These are phyloP conservation scores for Aphelenchoides bicaudatus DNA, from an alignment of 2,888 invertebrate species.

Conservation along the genomic window DNA sequence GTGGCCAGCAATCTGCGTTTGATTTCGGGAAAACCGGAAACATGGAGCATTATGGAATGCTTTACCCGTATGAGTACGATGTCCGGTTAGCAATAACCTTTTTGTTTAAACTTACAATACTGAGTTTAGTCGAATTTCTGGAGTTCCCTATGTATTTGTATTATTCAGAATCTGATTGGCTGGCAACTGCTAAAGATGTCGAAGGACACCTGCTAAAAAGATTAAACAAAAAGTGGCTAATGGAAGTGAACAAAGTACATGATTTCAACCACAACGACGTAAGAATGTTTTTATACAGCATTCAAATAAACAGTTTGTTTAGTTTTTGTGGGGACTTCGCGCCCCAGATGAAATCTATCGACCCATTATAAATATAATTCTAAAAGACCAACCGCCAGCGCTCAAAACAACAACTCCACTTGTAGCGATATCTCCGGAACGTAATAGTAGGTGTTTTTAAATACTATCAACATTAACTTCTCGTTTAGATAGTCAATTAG, in stretches of 20 bases:
- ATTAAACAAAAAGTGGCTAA: slow-evolving; percentile 14
- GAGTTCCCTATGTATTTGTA: slow-evolving; percentile 39
- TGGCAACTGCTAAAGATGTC: slow-evolving; percentile 35
- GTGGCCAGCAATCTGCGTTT: slow-evolving; percentile 35
- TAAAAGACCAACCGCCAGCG: slow-evolving; percentile 17
- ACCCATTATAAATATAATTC: slow-evolving; percentile 31
- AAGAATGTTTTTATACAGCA: no score
- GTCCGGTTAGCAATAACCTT: background rate
- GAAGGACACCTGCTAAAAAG: slow-evolving; percentile 25
- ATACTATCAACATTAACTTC: no score
- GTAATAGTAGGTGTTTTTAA: no score
- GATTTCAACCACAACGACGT: slow-evolving; percentile 38
- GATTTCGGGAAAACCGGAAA: slow-evolving; percentile 42
- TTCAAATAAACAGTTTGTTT: no score
- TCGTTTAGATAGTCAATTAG: no score
- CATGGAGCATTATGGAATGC: slow-evolving; percentile 37
- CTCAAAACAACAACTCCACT: no score
- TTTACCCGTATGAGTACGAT: slow-evolving; percentile 9
- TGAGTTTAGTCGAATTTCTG: slow-evolving; percentile 26
- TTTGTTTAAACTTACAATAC: background rate
- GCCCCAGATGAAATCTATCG: slow-evolving; percentile 32
- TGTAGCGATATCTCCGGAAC: no score
- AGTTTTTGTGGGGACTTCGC: slow-evolving; percentile 34
- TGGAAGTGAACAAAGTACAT: slow-evolving; percentile 23
- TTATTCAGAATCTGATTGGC: slow-evolving; percentile 41